phyloP scores from a whole-genome alignment of 2,888 invertebrate genomes.

The Alloscopus bannaensis region DNA sequence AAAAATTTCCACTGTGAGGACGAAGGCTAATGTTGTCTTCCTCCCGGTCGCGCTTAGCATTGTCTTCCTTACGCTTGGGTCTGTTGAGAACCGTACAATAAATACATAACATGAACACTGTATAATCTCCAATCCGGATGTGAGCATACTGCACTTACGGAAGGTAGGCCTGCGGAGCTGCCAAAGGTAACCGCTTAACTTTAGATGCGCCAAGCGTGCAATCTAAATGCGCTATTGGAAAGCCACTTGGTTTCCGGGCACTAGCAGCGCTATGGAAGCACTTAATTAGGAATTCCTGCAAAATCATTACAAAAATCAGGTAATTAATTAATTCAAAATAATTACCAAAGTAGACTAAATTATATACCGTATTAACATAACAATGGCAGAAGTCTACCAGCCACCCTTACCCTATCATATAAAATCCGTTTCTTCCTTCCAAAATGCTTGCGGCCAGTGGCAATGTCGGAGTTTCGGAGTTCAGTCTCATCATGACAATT shows the following conservation, averaged over 20 bases:
- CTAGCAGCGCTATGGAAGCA: slow-evolving; percentile 69
- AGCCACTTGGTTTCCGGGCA: slow-evolving; percentile 61
- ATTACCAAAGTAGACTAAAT: neutral
- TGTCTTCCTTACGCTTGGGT: slow-evolving; percentile 61
- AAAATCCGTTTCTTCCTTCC: slow-evolving; percentile 46
- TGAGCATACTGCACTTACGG: slow-evolving; percentile 38
- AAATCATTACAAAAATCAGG: neutral
- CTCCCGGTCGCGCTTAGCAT: slow-evolving; percentile 49
- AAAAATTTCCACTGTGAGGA: slow-evolving; percentile 72
- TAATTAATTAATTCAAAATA: neutral
- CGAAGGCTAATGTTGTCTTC: slow-evolving; percentile 72
- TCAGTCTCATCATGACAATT: slow-evolving; percentile 60
- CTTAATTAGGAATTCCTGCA: slow-evolving; percentile 69
- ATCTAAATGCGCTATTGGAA: slow-evolving; percentile 65
- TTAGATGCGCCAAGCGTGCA: slow-evolving; percentile 64
- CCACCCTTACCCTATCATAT: slow-evolving; percentile 59
- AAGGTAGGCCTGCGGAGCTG: slow-evolving; percentile 39
- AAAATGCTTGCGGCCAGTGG: slow-evolving; percentile 22
- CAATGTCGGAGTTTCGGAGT: slow-evolving; percentile 39
- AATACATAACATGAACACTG: neutral
- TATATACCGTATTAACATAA: too few relatives aligned
- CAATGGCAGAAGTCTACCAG: neutral
- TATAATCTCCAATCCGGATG: neutral
- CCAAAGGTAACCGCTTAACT: slow-evolving; percentile 56
- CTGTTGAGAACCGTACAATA: neutral